Conservation (phyloP, 2,888 invertebrate species). For the Cacoxenus indagator region DNA sequence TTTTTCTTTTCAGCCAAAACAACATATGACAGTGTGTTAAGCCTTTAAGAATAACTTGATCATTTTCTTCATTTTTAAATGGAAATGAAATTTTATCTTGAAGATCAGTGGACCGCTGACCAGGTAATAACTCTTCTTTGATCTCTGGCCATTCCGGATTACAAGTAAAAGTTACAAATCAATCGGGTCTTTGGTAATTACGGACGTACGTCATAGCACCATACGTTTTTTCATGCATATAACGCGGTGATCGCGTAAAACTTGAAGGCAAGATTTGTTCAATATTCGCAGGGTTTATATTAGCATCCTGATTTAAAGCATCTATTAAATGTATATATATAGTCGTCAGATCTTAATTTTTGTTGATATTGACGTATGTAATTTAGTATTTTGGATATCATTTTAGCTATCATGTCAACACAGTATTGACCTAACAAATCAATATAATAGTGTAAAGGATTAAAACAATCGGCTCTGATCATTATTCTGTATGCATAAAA, state of each 20-base stretch:
- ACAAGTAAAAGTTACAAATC: too few relatives aligned
- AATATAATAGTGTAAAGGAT: neutral
- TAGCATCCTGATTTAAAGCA: too few relatives aligned
- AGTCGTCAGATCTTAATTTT: too few relatives aligned
- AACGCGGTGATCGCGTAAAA: neutral
- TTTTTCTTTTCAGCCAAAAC: neutral
- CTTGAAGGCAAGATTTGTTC: conserved; percentile 8
- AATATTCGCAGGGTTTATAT: neutral
- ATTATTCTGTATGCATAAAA: neutral
- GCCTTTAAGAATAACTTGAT: too few relatives aligned
- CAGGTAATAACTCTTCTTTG: neutral
- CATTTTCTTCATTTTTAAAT: neutral
- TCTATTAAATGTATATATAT: too few relatives aligned
- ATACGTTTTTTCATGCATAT: conserved; percentile 19
- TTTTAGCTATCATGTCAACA: neutral
- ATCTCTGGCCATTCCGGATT: too few relatives aligned
- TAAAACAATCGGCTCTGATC: neutral
- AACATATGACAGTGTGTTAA: too few relatives aligned
- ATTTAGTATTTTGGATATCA: neutral
- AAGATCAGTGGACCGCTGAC: conserved; percentile 2
- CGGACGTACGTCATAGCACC: too few relatives aligned
- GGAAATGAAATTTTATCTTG: neutral
- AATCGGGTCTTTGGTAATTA: too few relatives aligned
- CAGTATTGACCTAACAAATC: neutral
- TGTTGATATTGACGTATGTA: too few relatives aligned